Evolutionary conservation across 2,888 invertebrate species (phyloP).

Genomic region (Phoenoteleia sp.): DNA sequence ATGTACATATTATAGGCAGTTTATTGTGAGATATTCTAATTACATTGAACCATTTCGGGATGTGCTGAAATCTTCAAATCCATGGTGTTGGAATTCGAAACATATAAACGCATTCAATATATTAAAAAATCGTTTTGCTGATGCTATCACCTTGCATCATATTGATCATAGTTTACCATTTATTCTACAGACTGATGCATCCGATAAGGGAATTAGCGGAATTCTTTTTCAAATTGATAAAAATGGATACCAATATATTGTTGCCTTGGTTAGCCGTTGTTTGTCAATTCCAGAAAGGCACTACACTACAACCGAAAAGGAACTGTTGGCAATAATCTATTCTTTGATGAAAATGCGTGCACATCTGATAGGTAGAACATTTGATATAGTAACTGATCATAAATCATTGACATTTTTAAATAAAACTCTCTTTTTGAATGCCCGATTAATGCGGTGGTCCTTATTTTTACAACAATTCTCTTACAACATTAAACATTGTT

Average conservation of each 20-base stretch:
- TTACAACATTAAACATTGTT: constrained; percentile 22
- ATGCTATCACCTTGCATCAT: constrained; percentile 45
- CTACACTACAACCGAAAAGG: constrained; percentile 77
- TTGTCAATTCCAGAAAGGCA: constrained; percentile 64
- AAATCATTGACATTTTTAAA: constrained; percentile 11
- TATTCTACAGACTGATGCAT: constrained; percentile 67
- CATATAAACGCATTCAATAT: constrained; percentile 42
- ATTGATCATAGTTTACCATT: constrained; percentile 45
- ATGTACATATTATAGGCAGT: constrained; percentile 35
- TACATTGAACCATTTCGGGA: constrained; percentile 11
- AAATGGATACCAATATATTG: constrained; percentile 40
- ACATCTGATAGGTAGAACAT: constrained; percentile 19
- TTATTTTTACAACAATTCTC: constrained; percentile 38
- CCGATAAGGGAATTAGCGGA: constrained; percentile 65
- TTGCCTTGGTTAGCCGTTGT: constrained; percentile 75
- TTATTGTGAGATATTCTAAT: neutral
- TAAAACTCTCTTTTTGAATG: constrained; percentile 14
- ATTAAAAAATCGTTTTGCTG: constrained; percentile 54
- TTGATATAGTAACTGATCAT: constrained; percentile 18
- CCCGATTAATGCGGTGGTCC: neutral
- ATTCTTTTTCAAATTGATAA: constrained; percentile 62
- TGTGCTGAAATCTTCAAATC: neutral
- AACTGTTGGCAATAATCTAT: constrained; percentile 64
- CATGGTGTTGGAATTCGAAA: neutral
- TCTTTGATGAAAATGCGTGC: constrained; percentile 24